Evolutionary conservation across 2,888 invertebrate species (phyloP).

Genomic region (Aspidapion aeneum): DNA sequence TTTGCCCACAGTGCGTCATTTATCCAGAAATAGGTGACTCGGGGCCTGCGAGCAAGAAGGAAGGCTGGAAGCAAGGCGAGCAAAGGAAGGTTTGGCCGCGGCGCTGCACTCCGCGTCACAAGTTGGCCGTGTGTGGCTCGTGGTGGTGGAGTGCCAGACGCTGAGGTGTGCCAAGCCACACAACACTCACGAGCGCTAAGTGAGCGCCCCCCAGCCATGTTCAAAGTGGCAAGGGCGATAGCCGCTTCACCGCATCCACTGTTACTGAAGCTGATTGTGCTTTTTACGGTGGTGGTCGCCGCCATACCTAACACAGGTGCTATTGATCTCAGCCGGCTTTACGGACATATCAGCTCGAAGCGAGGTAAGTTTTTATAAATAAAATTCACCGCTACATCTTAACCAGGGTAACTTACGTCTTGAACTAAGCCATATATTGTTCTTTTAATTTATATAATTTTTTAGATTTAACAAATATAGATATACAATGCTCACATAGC

Average conservation of each 20-base stretch:
- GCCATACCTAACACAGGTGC: slow-evolving; percentile 65
- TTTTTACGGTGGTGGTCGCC: slow-evolving; percentile 60
- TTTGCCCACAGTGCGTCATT: no score
- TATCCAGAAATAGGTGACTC: background rate
- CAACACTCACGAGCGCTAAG: no score
- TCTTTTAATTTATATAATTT: no score
- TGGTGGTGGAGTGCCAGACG: background rate
- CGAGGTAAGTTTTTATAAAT: slow-evolving; percentile 58
- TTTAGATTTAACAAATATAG: no score
- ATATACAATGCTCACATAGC: no score
- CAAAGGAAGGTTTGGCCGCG: no score
- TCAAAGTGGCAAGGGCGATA: slow-evolving; percentile 43
- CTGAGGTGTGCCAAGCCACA: no score
- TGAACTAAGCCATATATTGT: no score
- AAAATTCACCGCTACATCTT: no score
- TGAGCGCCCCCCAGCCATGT: slow-evolving; percentile 42
- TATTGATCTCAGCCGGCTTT: slow-evolving; percentile 77
- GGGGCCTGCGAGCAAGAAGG: background rate
- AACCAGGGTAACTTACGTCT: no score
- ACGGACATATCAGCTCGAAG: slow-evolving; percentile 71
- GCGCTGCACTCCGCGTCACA: background rate
- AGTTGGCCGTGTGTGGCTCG: background rate
- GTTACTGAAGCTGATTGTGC: slow-evolving; percentile 48
- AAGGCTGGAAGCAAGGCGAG: no score
- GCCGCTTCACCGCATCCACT: slow-evolving; percentile 43